Evolutionary conservation across 2,113 vertebrate species (phyloP), one percentile per base, ranked within the genome.

Genomic region (Hydrolagus affinis): DNA sequence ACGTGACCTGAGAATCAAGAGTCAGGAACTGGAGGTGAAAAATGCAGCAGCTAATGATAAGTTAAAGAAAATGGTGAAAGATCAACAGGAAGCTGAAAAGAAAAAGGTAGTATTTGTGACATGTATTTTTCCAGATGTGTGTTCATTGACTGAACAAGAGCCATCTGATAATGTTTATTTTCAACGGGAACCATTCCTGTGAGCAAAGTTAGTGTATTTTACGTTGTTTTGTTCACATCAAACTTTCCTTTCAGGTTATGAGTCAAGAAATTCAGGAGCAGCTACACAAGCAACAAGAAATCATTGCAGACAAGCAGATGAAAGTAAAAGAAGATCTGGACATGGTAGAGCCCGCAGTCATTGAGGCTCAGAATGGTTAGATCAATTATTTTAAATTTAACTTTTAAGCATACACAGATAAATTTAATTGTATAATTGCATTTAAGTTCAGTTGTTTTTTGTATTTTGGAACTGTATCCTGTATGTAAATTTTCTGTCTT

Each of bases 61-160:
- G 89, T 91, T 99, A 88, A 98, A 98, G 89, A 99, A 99, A 92
- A 99, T 99, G 98, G 97, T 98, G 85, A 99, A 98, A 89, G 97
- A 98, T 91, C 97, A 99, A 74, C 97, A 99, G 86, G 97, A 99
- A 89, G 98, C 98, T 0, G 98, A 99, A 85, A 99, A 99, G 95
- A 98, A 99, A 87, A 99, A 99, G 95, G 98, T 96, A 80, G 85
- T 2, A 71, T 4, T 3, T 11, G 1, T 10, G n/a, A 12, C 62
- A 70, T 4, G 17, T 17, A 21, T 23, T 70, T 44, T 44, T n/a
- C 4, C 15, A 69, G 28, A 44, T 44, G 44, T 44, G 44, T 44
- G 44, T 44, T 44, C 44, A 44, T 44, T 44, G 44, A 44, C 44
- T 44, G 44, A 70, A 44, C 8, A 60, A 71, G 69, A 59, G 66